phyloP scores from a whole-genome alignment of 2,888 invertebrate genomes.

The Melanchra persicariae region DNA sequence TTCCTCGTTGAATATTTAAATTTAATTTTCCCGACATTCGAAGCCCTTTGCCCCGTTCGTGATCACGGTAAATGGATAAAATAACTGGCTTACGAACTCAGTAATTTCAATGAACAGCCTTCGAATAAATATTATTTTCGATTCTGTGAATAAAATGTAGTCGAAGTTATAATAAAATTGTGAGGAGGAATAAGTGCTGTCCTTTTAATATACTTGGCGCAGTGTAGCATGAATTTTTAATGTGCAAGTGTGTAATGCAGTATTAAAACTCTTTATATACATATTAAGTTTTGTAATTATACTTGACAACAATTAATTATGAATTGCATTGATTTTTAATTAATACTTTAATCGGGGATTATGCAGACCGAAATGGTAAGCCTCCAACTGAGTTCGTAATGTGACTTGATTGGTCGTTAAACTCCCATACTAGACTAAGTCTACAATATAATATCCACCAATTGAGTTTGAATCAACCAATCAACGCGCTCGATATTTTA shows the following conservation, averaged over 20 bases:
- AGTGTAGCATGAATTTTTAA: not conserved
- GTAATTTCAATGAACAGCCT: conserved; percentile 33
- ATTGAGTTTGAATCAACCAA: too few species aligned
- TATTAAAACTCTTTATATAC: too few species aligned
- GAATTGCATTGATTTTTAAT: not conserved
- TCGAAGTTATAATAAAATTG: not conserved
- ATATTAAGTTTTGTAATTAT: too few species aligned
- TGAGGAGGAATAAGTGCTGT: not conserved
- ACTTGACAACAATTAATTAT: not conserved
- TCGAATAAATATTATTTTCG: conserved; percentile 30
- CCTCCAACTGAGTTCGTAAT: too few species aligned
- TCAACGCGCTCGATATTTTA: too few species aligned
- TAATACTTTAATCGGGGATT: too few species aligned
- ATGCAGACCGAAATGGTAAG: too few species aligned
- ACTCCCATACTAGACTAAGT: too few species aligned
- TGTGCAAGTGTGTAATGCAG: not conserved
- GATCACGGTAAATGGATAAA: conserved; percentile 55
- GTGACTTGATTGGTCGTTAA: too few species aligned
- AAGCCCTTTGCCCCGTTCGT: conserved; percentile 35
- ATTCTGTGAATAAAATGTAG: conserved; percentile 18
- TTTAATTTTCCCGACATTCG: conserved; percentile 46
- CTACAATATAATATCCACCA: too few species aligned
- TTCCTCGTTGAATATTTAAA: conserved; percentile 51
- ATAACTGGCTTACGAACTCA: conserved; percentile 39
- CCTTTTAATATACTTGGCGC: not conserved